A percentile compares a stretch with the other conserved stretches of the same genome.
phyloP scores from a whole-genome alignment of 1,140 invertebrate species.

The Myzus persicae region DNA sequence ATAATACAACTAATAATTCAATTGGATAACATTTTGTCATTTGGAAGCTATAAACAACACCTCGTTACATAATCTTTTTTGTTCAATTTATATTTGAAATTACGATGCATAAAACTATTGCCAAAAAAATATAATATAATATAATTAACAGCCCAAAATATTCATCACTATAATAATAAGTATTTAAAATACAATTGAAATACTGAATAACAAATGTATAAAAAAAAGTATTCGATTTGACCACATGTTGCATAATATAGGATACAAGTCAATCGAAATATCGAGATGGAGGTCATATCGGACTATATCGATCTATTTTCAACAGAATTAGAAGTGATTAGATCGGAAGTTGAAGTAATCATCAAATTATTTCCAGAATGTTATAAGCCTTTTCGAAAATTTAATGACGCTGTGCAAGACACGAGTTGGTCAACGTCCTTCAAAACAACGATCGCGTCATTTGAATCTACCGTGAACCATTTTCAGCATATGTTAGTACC shows the following conservation, averaged over 20 bases:
- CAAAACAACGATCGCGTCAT: background rate
- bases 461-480: background rate
- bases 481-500: background rate
- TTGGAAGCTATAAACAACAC: background rate
- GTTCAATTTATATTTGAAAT: background rate
- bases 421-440: background rate
- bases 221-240: background rate
- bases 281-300: background rate
- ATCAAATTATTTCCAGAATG: background rate
- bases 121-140: no score
- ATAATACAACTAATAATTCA: background rate
- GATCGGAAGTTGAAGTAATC: background rate
- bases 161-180: background rate
- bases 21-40: background rate
- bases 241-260: background rate
- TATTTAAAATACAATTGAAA: background rate
- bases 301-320: background rate
- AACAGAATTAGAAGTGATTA: background rate
- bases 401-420: background rate
- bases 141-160: background rate
- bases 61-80: background rate
- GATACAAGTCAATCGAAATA: background rate
- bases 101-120: no score
- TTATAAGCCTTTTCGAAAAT: background rate
- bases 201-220: background rate